These are phyloP conservation scores for Carassius carassius DNA, from an alignment of 2,113 vertebrate genomes.

Conservation along the genomic window DNA sequence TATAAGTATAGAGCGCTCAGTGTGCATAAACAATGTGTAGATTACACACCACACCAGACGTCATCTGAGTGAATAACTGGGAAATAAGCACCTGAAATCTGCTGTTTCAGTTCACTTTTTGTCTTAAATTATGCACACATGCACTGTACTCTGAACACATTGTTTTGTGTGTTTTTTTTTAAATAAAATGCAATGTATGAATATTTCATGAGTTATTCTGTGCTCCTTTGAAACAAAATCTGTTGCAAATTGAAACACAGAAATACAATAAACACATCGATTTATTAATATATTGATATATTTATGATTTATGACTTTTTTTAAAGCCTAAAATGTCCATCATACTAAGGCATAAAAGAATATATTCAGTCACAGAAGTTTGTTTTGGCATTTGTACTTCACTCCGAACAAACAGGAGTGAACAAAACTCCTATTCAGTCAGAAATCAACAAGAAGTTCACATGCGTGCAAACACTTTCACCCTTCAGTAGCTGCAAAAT, in stretches of 20 bases:
- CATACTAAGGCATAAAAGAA: neutral
- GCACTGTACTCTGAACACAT: neutral
- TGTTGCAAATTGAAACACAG: neutral
- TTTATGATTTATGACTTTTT: too few relatives aligned
- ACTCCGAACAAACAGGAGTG: conserved; percentile 11
- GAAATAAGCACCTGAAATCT: neutral
- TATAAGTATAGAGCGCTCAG: neutral
- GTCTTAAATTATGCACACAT: conserved; percentile 1
- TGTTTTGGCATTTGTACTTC: conserved; percentile 38
- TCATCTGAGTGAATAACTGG: too few relatives aligned
- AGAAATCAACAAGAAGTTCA: conserved; percentile 37
- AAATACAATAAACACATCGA: neutral
- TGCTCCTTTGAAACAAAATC: neutral
- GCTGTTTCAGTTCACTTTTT: neutral
- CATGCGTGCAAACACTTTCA: neutral
- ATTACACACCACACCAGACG: neutral
- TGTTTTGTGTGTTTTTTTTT: neutral
- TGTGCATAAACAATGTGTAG: conserved; percentile 1
- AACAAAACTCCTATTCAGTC: conserved; percentile 48
- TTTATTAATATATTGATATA: too few relatives aligned
- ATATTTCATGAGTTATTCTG: neutral
- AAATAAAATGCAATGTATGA: neutral
- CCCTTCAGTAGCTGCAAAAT: neutral
- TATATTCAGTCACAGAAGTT: conserved; percentile 41
- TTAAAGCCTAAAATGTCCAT: neutral